Conservation (phyloP, 2,113 vertebrate species). For the Acinonyx jubatus region DNA sequence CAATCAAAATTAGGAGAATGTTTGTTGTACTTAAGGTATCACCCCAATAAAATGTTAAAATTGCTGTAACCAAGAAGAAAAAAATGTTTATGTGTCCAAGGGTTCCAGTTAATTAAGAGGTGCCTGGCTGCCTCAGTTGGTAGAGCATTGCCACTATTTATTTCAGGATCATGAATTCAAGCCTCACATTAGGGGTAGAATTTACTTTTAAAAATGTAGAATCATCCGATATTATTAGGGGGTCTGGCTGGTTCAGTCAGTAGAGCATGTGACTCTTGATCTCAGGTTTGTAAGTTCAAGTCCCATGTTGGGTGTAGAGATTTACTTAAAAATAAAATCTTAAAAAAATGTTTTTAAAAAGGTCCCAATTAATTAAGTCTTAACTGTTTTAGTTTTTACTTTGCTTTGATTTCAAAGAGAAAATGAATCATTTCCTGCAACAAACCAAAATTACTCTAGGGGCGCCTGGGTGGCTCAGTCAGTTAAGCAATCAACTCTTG, state of each 20-base stretch:
- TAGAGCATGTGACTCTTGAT: not conserved
- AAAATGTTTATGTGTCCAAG: not conserved
- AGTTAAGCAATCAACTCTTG: no score
- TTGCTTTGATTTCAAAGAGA: conserved; percentile 31
- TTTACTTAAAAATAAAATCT: not conserved
- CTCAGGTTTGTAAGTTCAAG: not conserved
- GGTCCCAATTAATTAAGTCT: not conserved
- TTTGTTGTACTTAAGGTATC: not conserved
- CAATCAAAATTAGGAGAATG: conserved; percentile 12
- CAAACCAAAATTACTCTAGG: conserved; percentile 24
- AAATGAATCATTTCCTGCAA: conserved; percentile 28
- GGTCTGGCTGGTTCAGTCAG: not conserved
- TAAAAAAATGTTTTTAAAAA: not conserved
- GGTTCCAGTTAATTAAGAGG: not conserved
- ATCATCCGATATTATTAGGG: no score
- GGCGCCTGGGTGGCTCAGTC: no score
- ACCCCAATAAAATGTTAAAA: not conserved
- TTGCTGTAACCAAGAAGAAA: conserved; percentile 10
- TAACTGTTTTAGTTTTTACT: not conserved
- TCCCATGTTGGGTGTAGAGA: not conserved
- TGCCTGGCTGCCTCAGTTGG: not conserved
- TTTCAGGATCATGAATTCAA: not conserved
- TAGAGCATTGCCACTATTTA: not conserved
- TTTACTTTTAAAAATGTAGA: not conserved
- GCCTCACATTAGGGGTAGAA: not conserved